Evolutionary conservation across 2,888 invertebrate genomes (phyloP), one percentile per base, ranked within the genome.

Genomic region (Lasius platythorax): DNA sequence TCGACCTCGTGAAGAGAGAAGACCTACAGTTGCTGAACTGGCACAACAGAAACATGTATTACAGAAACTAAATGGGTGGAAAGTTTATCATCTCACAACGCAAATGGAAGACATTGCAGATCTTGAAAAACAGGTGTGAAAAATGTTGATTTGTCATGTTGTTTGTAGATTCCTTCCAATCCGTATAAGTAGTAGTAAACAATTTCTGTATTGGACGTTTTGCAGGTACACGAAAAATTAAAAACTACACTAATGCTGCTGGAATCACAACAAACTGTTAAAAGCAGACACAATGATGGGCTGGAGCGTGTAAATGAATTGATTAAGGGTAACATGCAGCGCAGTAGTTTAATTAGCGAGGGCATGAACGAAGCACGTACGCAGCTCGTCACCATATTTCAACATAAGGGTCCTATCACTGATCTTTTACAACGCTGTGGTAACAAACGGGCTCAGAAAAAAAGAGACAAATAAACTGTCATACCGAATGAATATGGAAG

Each of bases 41-140:
- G 98, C 99, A 46, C 98, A 97, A 95, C 98, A 98, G 95, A 97
- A 97, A 88, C 97, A 98, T 93, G 98, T 99, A 75, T 95, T 98
- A 88, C 97, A 98, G 93, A 98, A 98, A 95, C 97, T 98, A 28
- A 98, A 98, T 91, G 99, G 99, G 0, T 99, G 99, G 99, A 99
- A 99, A 95, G 96, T 99, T 85, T 97, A 98, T 95, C 98, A 99
- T 94, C 96, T 99, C 91, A 98, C 98, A 58, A 97, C 98, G 64
- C 99, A 99, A 96, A 98, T 99, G 97, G 98, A 99, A 93, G 98
- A 99, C 95, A 95, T 99, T 96, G 98, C 94, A 3, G 94, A 95
- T 68, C 88, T 94, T 82, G 95, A 95, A 76, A 94, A 94, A 89
- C 93, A 94, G 89, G 95, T 94, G 89, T 72, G 73, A 68, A 40